Base-by-base conservation (phyloP, 2,113 vertebrate species). In the Chaetodon auriga region DNA sequence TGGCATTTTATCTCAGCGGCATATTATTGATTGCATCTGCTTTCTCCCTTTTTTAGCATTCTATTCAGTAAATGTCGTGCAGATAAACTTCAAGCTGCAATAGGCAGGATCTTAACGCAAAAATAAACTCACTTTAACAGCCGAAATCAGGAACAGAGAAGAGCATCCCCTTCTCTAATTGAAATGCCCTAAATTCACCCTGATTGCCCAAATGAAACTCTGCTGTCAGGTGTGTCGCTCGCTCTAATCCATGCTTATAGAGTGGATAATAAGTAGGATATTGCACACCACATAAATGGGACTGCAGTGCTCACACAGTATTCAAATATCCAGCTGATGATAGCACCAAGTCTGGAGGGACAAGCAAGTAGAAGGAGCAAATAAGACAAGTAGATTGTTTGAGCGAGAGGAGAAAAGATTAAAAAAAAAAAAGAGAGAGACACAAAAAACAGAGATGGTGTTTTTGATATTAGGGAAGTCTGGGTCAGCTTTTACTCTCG, bases 401-500 rank as follows among this genome's bases (percentile, higher is more conserved):
- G 7, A 46, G 65, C 6, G 41, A 18, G 12, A 70, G 25, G 41
- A 25, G 5, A 38, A 10, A 46, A 23, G 8, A 30, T 12, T 0
- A 65, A 21, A 66, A 9, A 55, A 54, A 54, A 38, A 9, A 55
- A 54, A 54, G 25, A 30, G 30, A 3, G 30, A 30, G 30, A 30
- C 1, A 30, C 30, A 30, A 30, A 30, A 30, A 30, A 30, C 30
- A 6, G 93, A 94, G 82, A 96, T 91, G 88, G 92, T 95, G 60
- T 92, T 13, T 69, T 95, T 96, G 73, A 93, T 95, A 13, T 96
- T 93, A 2, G 95, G 95, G 78, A 94, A 94, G 58, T 95, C 95
- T 76, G 89, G 93, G 89, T 96, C 12, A n/a, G 21, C 0, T 71
- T 11, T 43, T 15, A 41, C 6, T 23, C 30, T 30, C 15, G 19